Base-by-base conservation (phyloP, 2,888 invertebrate genomes). In the Artemia sinica region DNA sequence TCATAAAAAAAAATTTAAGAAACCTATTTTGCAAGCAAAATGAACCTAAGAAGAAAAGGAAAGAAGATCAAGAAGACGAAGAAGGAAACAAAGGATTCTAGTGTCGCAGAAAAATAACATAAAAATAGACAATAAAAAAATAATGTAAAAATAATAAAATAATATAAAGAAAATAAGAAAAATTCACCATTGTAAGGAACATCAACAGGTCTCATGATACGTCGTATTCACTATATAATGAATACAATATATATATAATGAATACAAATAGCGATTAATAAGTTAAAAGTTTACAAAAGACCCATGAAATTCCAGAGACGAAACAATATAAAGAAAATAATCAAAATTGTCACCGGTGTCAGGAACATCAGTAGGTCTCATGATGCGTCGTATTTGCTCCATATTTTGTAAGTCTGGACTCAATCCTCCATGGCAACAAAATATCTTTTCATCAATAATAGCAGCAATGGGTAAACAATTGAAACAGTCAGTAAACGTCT, bases 401-500 rank as follows among this genome's bases (percentile, higher is more conserved):
- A 83, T 80, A 67, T 79, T 80, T 72, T 81, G 81, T 51, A 83
- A 76, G 67, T 76, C 75, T 1, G 76, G 76, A 69, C 74, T 74
- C n/a, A 76, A 71, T 66, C 83, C 84, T 72, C 84, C 84, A 74
- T 84, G 84, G 74, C 83, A 84, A 75, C 84, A 84, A 78, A 84
- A 84, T 69, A 84, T 84, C 75, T 84, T 84, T 74, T 84, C 83
- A 74, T 83, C 84, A 73, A 84, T 82, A 71, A 84, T 82, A 68
- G 84, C 84, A 67, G 84, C 83, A 49, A 84, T 82, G 7, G 84
- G 84, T 72, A 84, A 77, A 72, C 78, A 78, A 76, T 84, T 84
- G 77, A 83, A 84, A 75, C 83, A 84, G 74, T 83, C 83, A 70
- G 83, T 84, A 76, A 84, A 84, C 18, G 83, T 83, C 76, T 84